phyloP scores from a whole-genome alignment of 2,797 vertebrate species.

The Tragopan temminckii region DNA sequence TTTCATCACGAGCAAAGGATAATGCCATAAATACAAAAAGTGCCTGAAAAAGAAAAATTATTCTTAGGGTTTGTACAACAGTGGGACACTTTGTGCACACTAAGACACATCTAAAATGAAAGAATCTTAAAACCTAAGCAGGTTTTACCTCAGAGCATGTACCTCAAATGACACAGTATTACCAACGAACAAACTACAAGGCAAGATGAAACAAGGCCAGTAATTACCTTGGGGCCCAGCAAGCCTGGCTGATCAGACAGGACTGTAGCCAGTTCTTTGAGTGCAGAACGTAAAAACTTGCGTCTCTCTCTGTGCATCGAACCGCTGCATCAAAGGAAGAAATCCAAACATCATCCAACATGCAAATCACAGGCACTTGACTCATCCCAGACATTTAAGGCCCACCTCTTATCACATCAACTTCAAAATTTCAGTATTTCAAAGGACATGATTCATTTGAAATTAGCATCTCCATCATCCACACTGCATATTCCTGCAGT shows the following conservation, averaged over 20 bases:
- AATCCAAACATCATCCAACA: not conserved
- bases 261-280: conserved; percentile 96
- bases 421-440: not conserved
- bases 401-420: not conserved
- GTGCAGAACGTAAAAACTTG: conserved; percentile 95
- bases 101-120: not conserved
- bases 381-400: not conserved
- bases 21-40: conserved; percentile 99
- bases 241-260: conserved; percentile 97
- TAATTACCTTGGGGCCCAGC: conserved; percentile 93
- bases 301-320: conserved; percentile 97
- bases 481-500: fast-evolving
- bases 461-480: not conserved
- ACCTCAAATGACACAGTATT: fast-evolving
- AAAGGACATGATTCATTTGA: not conserved
- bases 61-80: not conserved
- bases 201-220: not conserved
- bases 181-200: not conserved
- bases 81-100: not conserved
- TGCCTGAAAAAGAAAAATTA: conserved; percentile 82
- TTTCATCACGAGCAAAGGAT: conserved; percentile 98
- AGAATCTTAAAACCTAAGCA: not conserved
- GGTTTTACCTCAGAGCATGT: not conserved
- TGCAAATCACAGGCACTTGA: not conserved
- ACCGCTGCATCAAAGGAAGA: conserved; percentile 83